Evolutionary conservation across 2,113 vertebrate species (phyloP).

Genomic region (Onychorhynchus coronatus): DNA sequence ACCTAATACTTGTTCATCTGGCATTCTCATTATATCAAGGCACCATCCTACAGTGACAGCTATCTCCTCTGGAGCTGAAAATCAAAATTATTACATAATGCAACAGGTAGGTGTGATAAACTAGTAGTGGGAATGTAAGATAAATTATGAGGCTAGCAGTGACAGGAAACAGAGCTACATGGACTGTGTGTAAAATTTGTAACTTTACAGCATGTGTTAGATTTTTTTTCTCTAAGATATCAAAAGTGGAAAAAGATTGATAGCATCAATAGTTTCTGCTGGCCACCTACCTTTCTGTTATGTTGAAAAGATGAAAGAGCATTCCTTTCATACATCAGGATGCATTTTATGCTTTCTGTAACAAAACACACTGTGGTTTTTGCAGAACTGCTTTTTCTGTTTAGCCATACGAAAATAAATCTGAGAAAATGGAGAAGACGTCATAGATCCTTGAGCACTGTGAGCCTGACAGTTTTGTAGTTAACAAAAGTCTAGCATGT

Average conservation of each 20-base stretch:
- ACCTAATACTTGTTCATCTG: neutral
- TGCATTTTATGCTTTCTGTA: neutral
- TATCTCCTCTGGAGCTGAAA: neutral
- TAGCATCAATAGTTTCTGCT: neutral
- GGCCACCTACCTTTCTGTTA: neutral
- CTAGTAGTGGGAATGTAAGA: neutral
- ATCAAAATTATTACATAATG: neutral
- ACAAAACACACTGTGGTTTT: neutral
- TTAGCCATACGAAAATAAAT: neutral
- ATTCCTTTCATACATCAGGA: neutral
- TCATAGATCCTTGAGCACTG: neutral
- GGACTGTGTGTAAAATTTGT: neutral
- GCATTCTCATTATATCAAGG: neutral
- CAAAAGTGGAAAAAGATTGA: neutral
- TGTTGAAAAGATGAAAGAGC: neutral
- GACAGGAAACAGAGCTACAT: neutral
- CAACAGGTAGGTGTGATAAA: neutral
- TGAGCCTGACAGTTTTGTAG: neutral
- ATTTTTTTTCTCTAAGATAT: neutral
- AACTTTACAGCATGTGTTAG: neutral
- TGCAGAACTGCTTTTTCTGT: neutral
- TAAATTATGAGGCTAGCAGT: neutral
- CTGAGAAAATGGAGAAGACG: neutral
- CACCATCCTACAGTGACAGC: neutral
- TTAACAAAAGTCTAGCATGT: neutral